These are phyloP conservation scores for Mycalesis mineus DNA, from an alignment of 2,888 invertebrate species.

Conservation along the genomic window DNA sequence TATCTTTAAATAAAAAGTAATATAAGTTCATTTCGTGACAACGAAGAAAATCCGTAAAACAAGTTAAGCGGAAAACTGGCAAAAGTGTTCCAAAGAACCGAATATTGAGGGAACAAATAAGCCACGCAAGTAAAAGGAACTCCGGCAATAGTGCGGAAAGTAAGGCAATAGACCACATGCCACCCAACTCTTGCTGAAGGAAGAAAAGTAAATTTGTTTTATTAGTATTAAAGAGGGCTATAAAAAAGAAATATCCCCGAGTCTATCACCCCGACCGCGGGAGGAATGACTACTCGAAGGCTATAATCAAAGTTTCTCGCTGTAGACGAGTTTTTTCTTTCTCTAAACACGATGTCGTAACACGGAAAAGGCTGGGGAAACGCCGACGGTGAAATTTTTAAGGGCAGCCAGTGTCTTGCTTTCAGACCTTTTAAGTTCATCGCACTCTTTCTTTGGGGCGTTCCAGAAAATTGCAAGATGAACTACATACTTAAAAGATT, in stretches of 20 bases:
- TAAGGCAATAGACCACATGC: slow-evolving; percentile 63
- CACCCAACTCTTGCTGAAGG: slow-evolving; percentile 50
- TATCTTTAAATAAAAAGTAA: background rate
- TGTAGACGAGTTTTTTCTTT: slow-evolving; percentile 70
- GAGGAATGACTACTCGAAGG: slow-evolving; percentile 69
- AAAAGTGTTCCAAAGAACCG: slow-evolving; percentile 12
- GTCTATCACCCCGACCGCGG: slow-evolving; percentile 72
- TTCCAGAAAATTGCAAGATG: slow-evolving; percentile 57
- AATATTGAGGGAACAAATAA: slow-evolving; percentile 42
- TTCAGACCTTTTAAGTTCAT: slow-evolving; percentile 62
- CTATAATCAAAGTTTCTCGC: slow-evolving; percentile 76
- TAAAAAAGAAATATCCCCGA: slow-evolving; percentile 71
- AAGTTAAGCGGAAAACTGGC: slow-evolving; percentile 8
- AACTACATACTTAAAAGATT: no score
- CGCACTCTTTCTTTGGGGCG: slow-evolving; percentile 17
- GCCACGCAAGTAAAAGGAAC: slow-evolving; percentile 49
- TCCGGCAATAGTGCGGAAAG: slow-evolving; percentile 42
- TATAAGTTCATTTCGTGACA: slow-evolving; percentile 8
- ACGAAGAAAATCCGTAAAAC: background rate
- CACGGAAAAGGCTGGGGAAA: slow-evolving; percentile 74
- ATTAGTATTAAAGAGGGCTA: slow-evolving; percentile 72
- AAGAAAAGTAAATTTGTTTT: slow-evolving; percentile 73
- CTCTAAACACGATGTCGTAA: slow-evolving; percentile 75
- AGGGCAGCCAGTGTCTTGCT: slow-evolving; percentile 46
- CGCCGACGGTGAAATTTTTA: slow-evolving; percentile 65